Base-by-base conservation (phyloP, 2,113 vertebrate species). In the Calidris pygmaea region DNA sequence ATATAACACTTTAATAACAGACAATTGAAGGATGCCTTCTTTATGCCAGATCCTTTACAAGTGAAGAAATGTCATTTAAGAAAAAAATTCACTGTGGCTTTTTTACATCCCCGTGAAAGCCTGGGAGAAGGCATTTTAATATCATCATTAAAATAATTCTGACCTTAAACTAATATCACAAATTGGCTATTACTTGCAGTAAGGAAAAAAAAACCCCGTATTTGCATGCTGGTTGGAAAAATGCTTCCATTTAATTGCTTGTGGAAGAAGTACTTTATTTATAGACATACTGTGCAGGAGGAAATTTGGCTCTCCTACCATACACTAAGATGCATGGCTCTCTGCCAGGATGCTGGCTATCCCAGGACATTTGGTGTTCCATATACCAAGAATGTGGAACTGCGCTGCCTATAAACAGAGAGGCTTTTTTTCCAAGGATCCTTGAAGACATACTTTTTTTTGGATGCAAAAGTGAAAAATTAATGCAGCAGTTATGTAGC, bases 211-310 rank as follows among this genome's bases (percentile, higher is more conserved):
- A 21, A 59, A 35, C 6, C 9, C 80, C 82, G 41, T 55, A 95
- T 95, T 97, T 97, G 94, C 90, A 80, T 81, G 45, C 80, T 95
- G 91, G 73, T 95, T 45, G 91, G 96, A 96, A 97, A 98, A 97
- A 96, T 65, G 94, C 59, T 96, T 81, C 89, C 87, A 82, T 96
- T 94, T 94, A 96, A 98, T 95, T 97, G 90, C 91, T 95, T 97
- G 89, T 94, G 97, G 96, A 96, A n/a, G 82, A 92, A 97, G 56
- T 66, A 43, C 77, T 97, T 96, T 97, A 97, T 97, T 97, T 97
- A 97, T 97, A 98, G 97, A 93, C 91, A 85, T 59, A 92, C 87
- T 92, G 86, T 78, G 87, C 93, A 96, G 96, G 91, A 97, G 96
- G 97, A 96, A 97, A 97, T 96, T 93, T 98, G 98, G 97, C 97